A percentile compares a stretch with the other conserved stretches of the same genome.
phyloP scores from a whole-genome alignment of 2,113 vertebrate species.

The Tetrao urogallus region DNA sequence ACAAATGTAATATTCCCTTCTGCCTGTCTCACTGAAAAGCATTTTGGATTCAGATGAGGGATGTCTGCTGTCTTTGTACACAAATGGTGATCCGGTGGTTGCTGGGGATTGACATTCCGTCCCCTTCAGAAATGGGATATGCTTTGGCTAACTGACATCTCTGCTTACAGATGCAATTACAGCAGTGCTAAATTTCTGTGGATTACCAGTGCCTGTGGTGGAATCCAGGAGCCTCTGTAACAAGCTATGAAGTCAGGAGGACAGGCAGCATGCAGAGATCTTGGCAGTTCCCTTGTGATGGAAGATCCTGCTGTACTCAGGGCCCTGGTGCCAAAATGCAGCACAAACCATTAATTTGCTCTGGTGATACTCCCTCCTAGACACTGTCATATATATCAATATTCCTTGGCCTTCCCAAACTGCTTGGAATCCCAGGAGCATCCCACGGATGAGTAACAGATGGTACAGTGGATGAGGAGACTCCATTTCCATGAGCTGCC shows the following conservation, averaged over 20 bases:
- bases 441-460: not conserved
- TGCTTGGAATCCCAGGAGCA: not conserved
- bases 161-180: not conserved
- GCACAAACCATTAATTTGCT: not conserved
- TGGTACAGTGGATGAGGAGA: not conserved
- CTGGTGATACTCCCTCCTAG: not conserved
- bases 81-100: not conserved
- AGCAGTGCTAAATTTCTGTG: not conserved
- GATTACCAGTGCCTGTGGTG: not conserved
- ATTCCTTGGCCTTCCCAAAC: not conserved
- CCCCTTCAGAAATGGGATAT: not conserved
- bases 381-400: not conserved
- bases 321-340: not conserved
- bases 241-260: constrained; percentile 1
- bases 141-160: not conserved
- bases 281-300: not conserved
- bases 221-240: constrained; percentile 4
- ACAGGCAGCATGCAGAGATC: not conserved
- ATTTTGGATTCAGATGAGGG: not conserved
- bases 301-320: constrained; percentile 8
- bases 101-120: not conserved
- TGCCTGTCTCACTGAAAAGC: not conserved
- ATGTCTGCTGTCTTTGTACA: not conserved
- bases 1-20: not conserved
- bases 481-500: accelerated